Evolutionary conservation across 2,797 vertebrate genomes (phyloP).

Genomic region (Rhodeus uyekii): DNA sequence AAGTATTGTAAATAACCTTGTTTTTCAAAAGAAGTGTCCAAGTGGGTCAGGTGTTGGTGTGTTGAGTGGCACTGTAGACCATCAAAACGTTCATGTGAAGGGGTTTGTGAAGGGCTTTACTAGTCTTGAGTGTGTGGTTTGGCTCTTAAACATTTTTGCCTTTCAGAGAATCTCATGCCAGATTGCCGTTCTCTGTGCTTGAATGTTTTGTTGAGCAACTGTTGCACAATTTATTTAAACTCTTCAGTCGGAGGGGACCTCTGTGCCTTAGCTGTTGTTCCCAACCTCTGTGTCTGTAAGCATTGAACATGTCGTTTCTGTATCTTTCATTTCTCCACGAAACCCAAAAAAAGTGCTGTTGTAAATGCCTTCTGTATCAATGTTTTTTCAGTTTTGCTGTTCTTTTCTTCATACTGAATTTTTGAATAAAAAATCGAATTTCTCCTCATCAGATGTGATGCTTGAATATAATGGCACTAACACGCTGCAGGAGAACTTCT

Average conservation of each 20-base stretch:
- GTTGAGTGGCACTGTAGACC: constrained; percentile 77
- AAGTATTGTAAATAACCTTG: constrained; percentile 78
- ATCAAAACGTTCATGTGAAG: constrained; percentile 80
- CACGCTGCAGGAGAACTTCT: neutral
- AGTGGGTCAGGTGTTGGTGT: constrained; percentile 17
- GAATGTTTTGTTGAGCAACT: constrained; percentile 89
- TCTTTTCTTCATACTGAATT: constrained; percentile 73
- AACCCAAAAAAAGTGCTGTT: constrained; percentile 80
- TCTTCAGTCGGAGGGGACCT: constrained; percentile 78
- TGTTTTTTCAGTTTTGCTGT: constrained; percentile 78
- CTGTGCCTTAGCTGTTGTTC: constrained; percentile 96
- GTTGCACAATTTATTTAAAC: constrained; percentile 89
- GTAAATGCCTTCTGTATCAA: constrained; percentile 90
- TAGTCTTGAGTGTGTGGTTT: constrained; percentile 46
- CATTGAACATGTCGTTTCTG: constrained; percentile 62
- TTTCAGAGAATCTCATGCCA: constrained; percentile 83
- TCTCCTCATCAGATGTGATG: neutral
- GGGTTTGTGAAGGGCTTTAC: constrained; percentile 46
- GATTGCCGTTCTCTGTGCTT: constrained; percentile 87
- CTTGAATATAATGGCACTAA: neutral
- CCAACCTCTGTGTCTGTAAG: constrained; percentile 82
- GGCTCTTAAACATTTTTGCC: constrained; percentile 76
- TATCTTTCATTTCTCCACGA: constrained; percentile 69
- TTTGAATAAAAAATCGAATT: constrained; percentile 54
- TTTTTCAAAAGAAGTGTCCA: constrained; percentile 46